A percentile compares a stretch with the other conserved stretches of the same genome.
These are phyloP conservation scores for Battus philenor DNA, from an alignment of 1,140 invertebrate genomes.

Conservation along the genomic window DNA sequence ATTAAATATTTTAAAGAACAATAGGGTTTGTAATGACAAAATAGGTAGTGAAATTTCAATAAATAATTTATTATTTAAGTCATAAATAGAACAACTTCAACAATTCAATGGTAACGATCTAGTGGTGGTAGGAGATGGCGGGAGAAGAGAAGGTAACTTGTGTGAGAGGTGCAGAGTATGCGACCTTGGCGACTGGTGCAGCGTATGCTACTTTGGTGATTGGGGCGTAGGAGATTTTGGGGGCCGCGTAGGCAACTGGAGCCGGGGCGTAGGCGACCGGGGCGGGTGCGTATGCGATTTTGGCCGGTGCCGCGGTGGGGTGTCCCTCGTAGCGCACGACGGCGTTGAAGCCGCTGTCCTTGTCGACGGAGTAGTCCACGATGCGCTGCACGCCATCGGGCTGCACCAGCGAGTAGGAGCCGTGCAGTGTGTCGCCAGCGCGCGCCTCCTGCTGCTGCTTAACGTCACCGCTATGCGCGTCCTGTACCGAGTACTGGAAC, in stretches of 20 bases:
- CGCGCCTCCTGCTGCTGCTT: conserved; percentile 56
- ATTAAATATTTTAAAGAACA: too few species aligned
- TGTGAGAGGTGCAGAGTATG: conserved; percentile 30
- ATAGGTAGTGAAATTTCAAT: too few species aligned
- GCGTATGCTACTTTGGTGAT: conserved; percentile 32
- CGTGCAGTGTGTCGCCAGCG: conserved; percentile 77
- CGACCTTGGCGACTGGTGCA: conserved; percentile 33
- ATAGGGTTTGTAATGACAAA: too few species aligned
- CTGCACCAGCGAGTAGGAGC: conserved; percentile 77
- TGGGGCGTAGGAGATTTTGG: conserved; percentile 39
- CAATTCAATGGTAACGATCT: conserved; percentile 20
- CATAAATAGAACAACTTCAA: conserved; percentile 13
- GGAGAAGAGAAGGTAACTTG: conserved; percentile 56
- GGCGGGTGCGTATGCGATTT: conserved; percentile 74
- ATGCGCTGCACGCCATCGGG: conserved; percentile 76
- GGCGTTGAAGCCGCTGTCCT: conserved; percentile 49
- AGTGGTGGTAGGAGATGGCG: conserved; percentile 57
- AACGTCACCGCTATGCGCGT: conserved; percentile 73
- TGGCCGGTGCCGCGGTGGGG: conserved; percentile 53
- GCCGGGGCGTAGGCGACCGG: conserved; percentile 33
- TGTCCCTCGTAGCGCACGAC: conserved; percentile 48
- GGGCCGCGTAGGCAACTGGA: conserved; percentile 31
- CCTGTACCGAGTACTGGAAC: conserved; percentile 81
- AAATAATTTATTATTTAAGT: conserved; percentile 17
- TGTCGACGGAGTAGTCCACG: conserved; percentile 77